phyloP scores from a whole-genome alignment of 2,797 vertebrate genomes.

The Balearica regulorum region DNA sequence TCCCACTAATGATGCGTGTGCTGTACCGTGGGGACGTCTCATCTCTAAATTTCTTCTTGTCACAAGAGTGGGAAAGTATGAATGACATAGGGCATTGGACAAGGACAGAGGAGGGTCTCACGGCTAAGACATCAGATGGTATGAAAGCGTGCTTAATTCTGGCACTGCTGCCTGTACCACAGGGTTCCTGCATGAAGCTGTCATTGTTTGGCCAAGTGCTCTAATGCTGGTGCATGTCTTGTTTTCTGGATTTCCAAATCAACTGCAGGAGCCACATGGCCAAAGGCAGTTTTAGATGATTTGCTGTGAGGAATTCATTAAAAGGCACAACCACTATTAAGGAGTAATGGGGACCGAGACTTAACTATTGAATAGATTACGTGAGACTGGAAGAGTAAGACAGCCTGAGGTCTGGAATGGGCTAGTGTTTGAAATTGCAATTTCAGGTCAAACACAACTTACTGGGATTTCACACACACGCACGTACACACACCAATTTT shows the following conservation, averaged over 20 bases:
- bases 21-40: not conserved
- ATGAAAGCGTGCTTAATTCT: not conserved
- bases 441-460: slow-evolving; percentile 5
- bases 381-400: not conserved
- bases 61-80: not conserved
- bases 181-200: not conserved
- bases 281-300: not conserved
- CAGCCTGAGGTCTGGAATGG: not conserved
- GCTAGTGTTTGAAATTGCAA: not conserved
- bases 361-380: not conserved
- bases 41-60: not conserved
- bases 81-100: not conserved
- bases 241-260: slow-evolving; percentile 5
- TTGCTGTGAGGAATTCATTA: slow-evolving; percentile 8
- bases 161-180: not conserved
- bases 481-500: not conserved
- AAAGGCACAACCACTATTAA: not conserved
- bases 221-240: not conserved
- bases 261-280: not conserved
- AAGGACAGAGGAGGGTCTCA: not conserved
- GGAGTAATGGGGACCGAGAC: not conserved
- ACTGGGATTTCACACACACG: not conserved
- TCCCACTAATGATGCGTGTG: not conserved
- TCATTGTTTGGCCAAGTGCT: not conserved
- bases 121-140: not conserved